phyloP scores from a whole-genome alignment of 2,888 invertebrate genomes.

The Macaria notata region DNA sequence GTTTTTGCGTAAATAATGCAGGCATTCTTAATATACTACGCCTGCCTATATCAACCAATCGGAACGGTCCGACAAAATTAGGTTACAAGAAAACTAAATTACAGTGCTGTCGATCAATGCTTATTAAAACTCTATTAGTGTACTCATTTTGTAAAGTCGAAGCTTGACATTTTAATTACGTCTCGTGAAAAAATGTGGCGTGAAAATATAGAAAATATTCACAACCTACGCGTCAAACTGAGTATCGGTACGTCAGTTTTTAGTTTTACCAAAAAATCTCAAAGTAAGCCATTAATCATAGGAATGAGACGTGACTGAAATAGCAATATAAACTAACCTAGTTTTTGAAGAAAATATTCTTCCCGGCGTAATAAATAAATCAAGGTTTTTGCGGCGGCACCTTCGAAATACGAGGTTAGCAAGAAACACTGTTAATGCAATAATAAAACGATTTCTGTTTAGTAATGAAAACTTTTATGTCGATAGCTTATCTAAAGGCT shows the following conservation, averaged over 20 bases:
- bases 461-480: too few species aligned
- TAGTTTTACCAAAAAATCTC: slow-evolving; percentile 17
- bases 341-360: slow-evolving; percentile 10
- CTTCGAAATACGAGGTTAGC: too few species aligned
- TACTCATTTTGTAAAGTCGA: slow-evolving; percentile 38
- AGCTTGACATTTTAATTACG: slow-evolving; percentile 6
- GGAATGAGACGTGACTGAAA: slow-evolving; percentile 30
- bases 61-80: slow-evolving; percentile 52
- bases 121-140: slow-evolving; percentile 60
- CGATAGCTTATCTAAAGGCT: too few species aligned
- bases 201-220: slow-evolving; percentile 10
- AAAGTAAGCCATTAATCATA: slow-evolving; percentile 39
- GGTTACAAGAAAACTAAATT: slow-evolving; percentile 45
- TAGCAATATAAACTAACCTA: slow-evolving; percentile 14
- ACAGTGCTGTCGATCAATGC: slow-evolving; percentile 41
- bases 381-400: slow-evolving; percentile 2
- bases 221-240: slow-evolving; percentile 25
- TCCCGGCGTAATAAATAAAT: slow-evolving; percentile 7
- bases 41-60: slow-evolving; percentile 65
- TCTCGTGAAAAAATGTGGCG: not conserved
- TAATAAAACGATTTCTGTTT: too few species aligned
- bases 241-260: slow-evolving; percentile 39
- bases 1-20: slow-evolving; percentile 69
- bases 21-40: slow-evolving; percentile 37
- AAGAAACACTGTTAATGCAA: too few species aligned